Percentiles rank a stretch among this genome's conserved stretches.
Conservation (phyloP, 2,113 vertebrate genomes). For the Manacus vitellinus region DNA sequence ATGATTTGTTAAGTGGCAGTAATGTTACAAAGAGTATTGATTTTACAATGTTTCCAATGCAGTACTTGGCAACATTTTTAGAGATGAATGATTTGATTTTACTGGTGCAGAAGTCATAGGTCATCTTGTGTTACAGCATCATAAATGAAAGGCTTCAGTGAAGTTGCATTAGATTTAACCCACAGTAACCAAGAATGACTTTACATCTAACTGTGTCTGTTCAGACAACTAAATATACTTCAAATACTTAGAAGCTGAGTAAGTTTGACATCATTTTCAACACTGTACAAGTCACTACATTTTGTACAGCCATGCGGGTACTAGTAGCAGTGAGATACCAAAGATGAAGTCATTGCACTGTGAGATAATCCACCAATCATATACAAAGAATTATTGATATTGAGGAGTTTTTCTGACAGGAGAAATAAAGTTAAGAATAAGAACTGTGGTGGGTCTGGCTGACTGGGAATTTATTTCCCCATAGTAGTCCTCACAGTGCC, state of each 20-base stretch:
- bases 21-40: conserved; percentile 35
- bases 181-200: neutral
- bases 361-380: neutral
- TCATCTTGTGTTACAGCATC: neutral
- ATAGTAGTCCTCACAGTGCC: no score
- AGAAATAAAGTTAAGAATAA: neutral
- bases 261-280: neutral
- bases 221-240: neutral
- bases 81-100: neutral
- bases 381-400: neutral
- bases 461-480: no score
- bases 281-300: neutral
- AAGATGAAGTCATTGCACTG: neutral
- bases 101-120: neutral
- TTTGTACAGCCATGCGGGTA: neutral
- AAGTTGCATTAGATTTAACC: neutral
- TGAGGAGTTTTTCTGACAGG: neutral
- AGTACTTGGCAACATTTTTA: neutral
- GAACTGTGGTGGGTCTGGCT: no score
- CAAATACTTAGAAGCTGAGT: neutral
- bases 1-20: conserved; percentile 28
- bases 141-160: neutral
- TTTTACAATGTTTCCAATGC: neutral
- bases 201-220: neutral
- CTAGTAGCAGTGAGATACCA: neutral